Conservation (phyloP, 2,888 invertebrate genomes). For the Heteromurus nitidus region DNA sequence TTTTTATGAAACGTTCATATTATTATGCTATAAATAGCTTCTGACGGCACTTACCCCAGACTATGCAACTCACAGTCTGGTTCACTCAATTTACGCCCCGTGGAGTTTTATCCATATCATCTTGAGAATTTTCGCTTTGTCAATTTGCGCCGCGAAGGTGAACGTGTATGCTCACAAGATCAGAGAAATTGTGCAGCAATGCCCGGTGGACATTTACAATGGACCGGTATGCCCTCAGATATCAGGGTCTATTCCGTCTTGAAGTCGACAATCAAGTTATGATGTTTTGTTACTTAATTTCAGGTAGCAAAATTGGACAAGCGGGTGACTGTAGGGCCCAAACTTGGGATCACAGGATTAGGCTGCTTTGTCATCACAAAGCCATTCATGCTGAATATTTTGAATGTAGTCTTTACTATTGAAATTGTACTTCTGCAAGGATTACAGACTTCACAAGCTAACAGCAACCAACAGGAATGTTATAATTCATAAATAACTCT, state of each 20-base stretch:
- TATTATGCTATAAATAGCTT: too few species aligned
- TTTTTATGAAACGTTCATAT: too few species aligned
- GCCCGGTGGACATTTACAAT: conserved; percentile 59
- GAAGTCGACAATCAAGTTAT: neutral
- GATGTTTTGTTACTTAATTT: neutral
- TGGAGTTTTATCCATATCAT: conserved; percentile 71
- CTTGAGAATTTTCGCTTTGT: conserved; percentile 36
- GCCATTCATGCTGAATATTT: conserved; percentile 58
- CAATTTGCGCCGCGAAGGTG: conserved; percentile 62
- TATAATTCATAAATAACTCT: too few species aligned
- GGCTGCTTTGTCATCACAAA: conserved; percentile 59
- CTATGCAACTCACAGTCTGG: conserved; percentile 11
- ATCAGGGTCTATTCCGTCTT: neutral
- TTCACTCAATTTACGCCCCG: conserved; percentile 54
- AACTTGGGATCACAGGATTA: conserved; percentile 61
- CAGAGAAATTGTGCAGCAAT: conserved; percentile 49
- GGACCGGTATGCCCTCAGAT: conserved; percentile 54
- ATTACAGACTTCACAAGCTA: too few species aligned
- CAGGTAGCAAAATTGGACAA: conserved; percentile 53
- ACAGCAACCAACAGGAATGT: too few species aligned
- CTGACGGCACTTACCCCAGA: conserved; percentile 48
- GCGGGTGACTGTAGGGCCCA: conserved; percentile 35
- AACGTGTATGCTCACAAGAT: conserved; percentile 63
- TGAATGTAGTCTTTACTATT: conserved; percentile 63
- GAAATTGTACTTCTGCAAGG: conserved; percentile 64